phyloP scores from a whole-genome alignment of 1,140 invertebrate species.

The Eueides isabella region DNA sequence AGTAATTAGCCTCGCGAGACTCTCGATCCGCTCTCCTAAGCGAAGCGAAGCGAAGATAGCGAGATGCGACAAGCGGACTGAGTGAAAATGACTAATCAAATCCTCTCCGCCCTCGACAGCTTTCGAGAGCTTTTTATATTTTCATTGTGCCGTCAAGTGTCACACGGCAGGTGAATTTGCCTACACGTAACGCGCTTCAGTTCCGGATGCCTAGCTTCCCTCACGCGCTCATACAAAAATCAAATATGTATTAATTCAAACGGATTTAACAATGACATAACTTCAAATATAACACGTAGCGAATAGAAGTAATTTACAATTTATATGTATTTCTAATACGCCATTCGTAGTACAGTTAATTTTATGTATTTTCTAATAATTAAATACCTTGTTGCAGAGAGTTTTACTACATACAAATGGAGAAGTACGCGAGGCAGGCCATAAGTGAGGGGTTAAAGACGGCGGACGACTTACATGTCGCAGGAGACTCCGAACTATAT shows the following conservation, averaged over 20 bases:
- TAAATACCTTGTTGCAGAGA: slow-evolving; percentile 89
- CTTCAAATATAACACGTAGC: background rate
- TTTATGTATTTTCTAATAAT: slow-evolving; percentile 11
- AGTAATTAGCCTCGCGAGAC: slow-evolving; percentile 79
- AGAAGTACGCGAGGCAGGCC: slow-evolving; percentile 99
- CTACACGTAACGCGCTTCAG: slow-evolving; percentile 37
- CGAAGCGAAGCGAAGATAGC: slow-evolving; percentile 75
- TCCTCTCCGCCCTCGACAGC: slow-evolving; percentile 69
- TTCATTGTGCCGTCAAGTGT: slow-evolving; percentile 74
- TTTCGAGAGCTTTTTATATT: slow-evolving; percentile 75
- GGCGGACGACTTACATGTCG: slow-evolving; percentile 96
- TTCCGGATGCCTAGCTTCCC: slow-evolving; percentile 7
- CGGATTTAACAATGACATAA: background rate
- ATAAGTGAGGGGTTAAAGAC: slow-evolving; percentile 97
- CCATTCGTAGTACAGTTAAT: background rate
- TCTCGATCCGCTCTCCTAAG: slow-evolving; percentile 75
- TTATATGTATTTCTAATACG: background rate
- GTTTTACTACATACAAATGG: slow-evolving; percentile 99
- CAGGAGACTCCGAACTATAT: slow-evolving; percentile 97
- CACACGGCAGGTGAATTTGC: slow-evolving; percentile 58
- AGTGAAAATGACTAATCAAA: slow-evolving; percentile 80
- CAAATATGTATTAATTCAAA: slow-evolving; percentile 1
- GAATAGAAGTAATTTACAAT: background rate
- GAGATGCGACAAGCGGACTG: slow-evolving; percentile 59
- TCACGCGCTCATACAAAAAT: background rate